Evolutionary conservation across 2,888 invertebrate species (phyloP), one percentile per base, ranked within the genome.

Genomic region (Mechanitis mazaeus): DNA sequence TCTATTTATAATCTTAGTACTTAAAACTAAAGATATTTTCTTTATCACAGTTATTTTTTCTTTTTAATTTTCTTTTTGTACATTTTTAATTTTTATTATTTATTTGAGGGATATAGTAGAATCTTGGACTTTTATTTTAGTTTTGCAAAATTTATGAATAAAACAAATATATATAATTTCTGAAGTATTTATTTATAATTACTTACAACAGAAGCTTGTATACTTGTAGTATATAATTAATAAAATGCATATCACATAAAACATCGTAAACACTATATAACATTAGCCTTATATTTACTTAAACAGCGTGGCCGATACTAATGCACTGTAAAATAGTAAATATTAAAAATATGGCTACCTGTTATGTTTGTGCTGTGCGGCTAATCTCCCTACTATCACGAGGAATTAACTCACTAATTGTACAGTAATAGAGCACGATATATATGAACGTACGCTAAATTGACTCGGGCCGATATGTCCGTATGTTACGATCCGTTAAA

Each of bases 221-320:
- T 89, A 89, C 89, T 90, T 89, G 87, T 76, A 89, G 90, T 90
- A 89, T 85, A 20, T 20, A 20, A 20, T 20, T 20, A 85, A 84
- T 87, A 87, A 87, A 89, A 89, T 87, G 90, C 89, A 83, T 90
- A 90, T 89, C 90, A 89, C 90, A 90, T 88, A 88, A 84, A 86
- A 87, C 85, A 77, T 85, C 82, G 83, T 88, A 88, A 87, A 88
- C 84, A 90, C 89, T 88, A 90, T 81, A 87, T 88, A 89, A 89
- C 90, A 85, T 88, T 87, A 74, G 78, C 76, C 85, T 88, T 80
- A 82, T 84, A 81, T 81, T 85, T 75, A 85, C 81, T 85, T 81
- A 84, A 20, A 83, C 81, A 80, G 83, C 84, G 82, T 77, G 73
- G 79, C 77, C 76, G 74, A 75, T 78, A 75, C 73, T 75, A 75